Percentiles rank a stretch among this genome's conserved stretches.
Evolutionary conservation across 2,888 invertebrate species (phyloP).

Genomic region (Netelia melanura): DNA sequence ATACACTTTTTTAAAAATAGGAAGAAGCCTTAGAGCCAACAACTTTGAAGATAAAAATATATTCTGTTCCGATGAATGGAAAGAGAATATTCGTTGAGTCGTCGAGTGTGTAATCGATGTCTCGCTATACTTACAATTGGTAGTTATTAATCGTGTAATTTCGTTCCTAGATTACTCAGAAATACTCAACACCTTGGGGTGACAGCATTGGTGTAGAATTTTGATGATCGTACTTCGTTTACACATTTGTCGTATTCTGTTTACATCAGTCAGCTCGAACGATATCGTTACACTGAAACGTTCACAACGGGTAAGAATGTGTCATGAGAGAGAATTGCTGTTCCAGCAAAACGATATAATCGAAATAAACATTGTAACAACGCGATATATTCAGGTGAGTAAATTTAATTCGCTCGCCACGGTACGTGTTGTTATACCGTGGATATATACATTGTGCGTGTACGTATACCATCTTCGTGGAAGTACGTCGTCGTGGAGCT

Average conservation of each 20-base stretch:
- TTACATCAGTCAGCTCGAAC: neutral
- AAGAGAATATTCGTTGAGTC: too few relatives aligned
- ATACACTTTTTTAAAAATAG: too few relatives aligned
- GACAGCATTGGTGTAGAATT: neutral
- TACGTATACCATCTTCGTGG: neutral
- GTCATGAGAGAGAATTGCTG: neutral
- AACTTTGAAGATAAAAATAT: too few relatives aligned
- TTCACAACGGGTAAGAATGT: neutral
- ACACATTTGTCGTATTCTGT: neutral
- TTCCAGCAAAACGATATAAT: neutral
- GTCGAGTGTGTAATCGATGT: too few relatives aligned
- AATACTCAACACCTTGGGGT: neutral
- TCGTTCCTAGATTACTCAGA: neutral
- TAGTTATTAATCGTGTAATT: too few relatives aligned
- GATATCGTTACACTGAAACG: neutral
- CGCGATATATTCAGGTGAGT: neutral
- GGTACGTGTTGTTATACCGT: neutral
- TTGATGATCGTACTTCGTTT: neutral
- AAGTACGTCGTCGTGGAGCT: constrained; percentile 40
- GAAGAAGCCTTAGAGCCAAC: too few relatives aligned
- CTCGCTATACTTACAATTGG: too few relatives aligned
- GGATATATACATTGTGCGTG: neutral
- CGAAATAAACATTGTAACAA: neutral
- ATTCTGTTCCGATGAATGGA: too few relatives aligned
- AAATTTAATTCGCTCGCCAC: neutral